Evolutionary conservation across 2,113 vertebrate species (phyloP), one percentile per base, ranked within the genome.

Genomic region (Phyllostomus discolor): DNA sequence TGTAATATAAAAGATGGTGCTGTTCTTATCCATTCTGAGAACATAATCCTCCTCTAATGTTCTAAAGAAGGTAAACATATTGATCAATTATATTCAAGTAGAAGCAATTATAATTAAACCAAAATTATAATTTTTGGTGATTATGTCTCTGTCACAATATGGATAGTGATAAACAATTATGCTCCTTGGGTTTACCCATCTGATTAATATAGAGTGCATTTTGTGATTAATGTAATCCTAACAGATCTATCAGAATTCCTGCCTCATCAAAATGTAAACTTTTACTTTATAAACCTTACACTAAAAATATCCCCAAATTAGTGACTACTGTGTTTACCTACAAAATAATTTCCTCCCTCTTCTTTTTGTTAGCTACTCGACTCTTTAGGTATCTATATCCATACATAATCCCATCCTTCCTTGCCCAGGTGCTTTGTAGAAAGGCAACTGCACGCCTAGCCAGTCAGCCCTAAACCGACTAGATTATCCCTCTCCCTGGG

Each of bases 61-160:
- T 95, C 50, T 95, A 76, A 95, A 95, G 46, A 98, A 93, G 17
- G 57, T 48, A 95, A 94, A 97, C 24, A 35, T 72, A 89, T 72
- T 84, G 26, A 41, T 92, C 54, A 85, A 46, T 90, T 67, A 80
- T 52, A 95, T 81, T 87, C 83, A 86, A 16, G 46, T 67, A 91
- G 54, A 94, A 66, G 26, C 91, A 54, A 79, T 89, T 67, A 89
- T 69, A 94, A 90, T 84, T 90, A 90, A 90, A 43, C 31, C 73
- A 75, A 96, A 91, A 76, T 79, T 69, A 88, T 79, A 78, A 69
- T 54, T 91, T 95, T 35, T 26, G 38, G 11, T 28, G 46, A 72
- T 48, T 19, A 84, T 62, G 4, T 72, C 16, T 90, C 46, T 86
- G 79, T 48, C 35, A 70, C 33, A 73, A 88, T 7, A 62, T 35